Evolutionary conservation across 2,797 vertebrate species (phyloP).

Genomic region (Melanotaenia parkinsoni): DNA sequence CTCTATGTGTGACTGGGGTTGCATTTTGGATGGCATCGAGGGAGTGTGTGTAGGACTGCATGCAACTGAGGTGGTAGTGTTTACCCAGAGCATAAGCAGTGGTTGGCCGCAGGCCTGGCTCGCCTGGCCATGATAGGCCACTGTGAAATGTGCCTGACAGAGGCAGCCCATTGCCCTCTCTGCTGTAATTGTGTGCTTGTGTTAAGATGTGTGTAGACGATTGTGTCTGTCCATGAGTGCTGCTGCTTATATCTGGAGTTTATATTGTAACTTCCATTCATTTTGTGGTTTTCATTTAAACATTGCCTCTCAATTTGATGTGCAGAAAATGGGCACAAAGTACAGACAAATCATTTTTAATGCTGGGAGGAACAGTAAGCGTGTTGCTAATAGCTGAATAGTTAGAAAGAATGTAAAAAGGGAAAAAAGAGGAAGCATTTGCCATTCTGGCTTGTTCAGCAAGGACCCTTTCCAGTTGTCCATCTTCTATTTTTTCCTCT

Average conservation of each 20-base stretch:
- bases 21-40: conserved; percentile 44
- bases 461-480: conserved; percentile 62
- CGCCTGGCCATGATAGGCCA: conserved; percentile 70
- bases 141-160: conserved; percentile 86
- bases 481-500: conserved; percentile 61
- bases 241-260: conserved; percentile 1
- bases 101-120: conserved; percentile 75
- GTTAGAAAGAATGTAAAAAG: conserved; percentile 27
- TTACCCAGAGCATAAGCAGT: conserved; percentile 75
- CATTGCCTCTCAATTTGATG: conserved; percentile 5
- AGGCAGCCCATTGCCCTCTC: conserved; percentile 63
- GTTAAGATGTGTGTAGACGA: conserved; percentile 12
- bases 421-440: conserved; percentile 63
- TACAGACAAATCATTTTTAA: conserved; percentile 10
- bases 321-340: neutral
- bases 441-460: conserved; percentile 73
- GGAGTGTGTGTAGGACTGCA: conserved; percentile 49
- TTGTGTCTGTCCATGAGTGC: neutral
- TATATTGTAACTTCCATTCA: conserved; percentile 24
- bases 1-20: conserved; percentile 54
- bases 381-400: conserved; percentile 26
- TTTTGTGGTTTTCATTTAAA: neutral
- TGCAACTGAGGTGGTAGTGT: conserved; percentile 69
- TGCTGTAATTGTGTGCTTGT: conserved; percentile 48
- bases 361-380: neutral